Conservation (phyloP, 2,113 vertebrate species). For the Anser cygnoides region DNA sequence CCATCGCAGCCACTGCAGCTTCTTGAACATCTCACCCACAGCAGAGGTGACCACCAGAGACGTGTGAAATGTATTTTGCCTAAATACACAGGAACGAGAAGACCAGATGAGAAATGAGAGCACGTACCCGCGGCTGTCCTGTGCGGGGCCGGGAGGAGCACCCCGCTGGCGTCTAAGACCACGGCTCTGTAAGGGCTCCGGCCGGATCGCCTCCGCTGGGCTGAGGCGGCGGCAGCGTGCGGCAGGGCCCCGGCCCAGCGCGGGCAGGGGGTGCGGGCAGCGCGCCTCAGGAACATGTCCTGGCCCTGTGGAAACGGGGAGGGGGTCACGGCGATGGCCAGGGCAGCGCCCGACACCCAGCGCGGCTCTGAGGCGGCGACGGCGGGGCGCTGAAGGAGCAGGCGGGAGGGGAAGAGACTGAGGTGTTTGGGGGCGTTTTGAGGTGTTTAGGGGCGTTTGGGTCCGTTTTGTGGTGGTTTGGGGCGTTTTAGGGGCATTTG, state of each 20-base stretch:
- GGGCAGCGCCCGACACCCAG: too few species aligned
- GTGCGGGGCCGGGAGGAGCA: constrained; percentile 76
- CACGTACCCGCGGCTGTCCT: constrained; percentile 67
- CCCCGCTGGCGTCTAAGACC: constrained; percentile 77
- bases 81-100: background rate
- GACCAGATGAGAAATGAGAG: background rate
- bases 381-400: too few species aligned
- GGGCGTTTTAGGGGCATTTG: too few species aligned
- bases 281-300: background rate
- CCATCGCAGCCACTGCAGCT: fast-evolving
- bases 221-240: background rate
- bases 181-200: constrained; percentile 68
- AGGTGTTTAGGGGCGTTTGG: too few species aligned
- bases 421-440: too few species aligned
- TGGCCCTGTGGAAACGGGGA: too few species aligned
- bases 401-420: too few species aligned
- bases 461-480: too few species aligned
- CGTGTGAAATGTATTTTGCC: background rate
- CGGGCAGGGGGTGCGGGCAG: background rate
- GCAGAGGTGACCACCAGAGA: background rate
- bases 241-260: background rate
- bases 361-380: too few species aligned
- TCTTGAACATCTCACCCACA: background rate
- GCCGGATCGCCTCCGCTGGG: background rate
- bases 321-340: too few species aligned